Conservation (phyloP, 2,888 invertebrate genomes). For the Peribatodes rhomboidaria region DNA sequence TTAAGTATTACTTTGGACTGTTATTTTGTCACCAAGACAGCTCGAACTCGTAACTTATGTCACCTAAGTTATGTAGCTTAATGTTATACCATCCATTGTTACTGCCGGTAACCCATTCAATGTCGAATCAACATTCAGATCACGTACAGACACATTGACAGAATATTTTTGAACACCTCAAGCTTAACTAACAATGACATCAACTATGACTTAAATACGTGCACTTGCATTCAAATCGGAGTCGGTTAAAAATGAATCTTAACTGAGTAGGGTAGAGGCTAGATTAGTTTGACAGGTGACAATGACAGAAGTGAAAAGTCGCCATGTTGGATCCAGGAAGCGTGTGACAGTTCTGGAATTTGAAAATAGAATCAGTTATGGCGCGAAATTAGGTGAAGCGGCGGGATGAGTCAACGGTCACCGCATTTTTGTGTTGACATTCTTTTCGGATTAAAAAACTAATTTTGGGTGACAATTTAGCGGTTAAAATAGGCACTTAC, state of each 20-base stretch:
- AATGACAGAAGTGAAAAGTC: conserved; percentile 53
- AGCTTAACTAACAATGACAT: conserved; percentile 12
- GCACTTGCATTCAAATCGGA: conserved; percentile 48
- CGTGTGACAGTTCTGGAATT: conserved; percentile 68
- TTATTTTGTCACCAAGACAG: conserved; percentile 25
- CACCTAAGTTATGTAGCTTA: conserved; percentile 35
- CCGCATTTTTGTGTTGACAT: conserved; percentile 39
- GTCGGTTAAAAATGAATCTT: conserved; percentile 50
- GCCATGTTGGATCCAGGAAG: conserved; percentile 73
- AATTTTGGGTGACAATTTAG: conserved; percentile 23
- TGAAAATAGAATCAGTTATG: conserved; percentile 73
- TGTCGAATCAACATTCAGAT: conserved; percentile 41
- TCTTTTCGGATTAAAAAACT: conserved; percentile 32
- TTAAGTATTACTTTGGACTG: conserved; percentile 17
- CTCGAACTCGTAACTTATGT: conserved; percentile 36
- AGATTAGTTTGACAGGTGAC: conserved; percentile 55
- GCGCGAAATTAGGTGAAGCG: conserved; percentile 72
- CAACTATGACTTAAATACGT: conserved; percentile 46
- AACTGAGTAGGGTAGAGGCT: conserved; percentile 54
- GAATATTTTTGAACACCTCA: conserved; percentile 27
- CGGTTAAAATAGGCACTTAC: conserved; percentile 15
- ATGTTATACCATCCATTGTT: conserved; percentile 41
- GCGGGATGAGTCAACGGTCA: conserved; percentile 49
- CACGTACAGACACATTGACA: conserved; percentile 43
- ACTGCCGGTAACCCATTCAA: conserved; percentile 39